Evolutionary conservation across 2,113 vertebrate genomes (phyloP).

Genomic region (Myrmophylax atrothorax): DNA sequence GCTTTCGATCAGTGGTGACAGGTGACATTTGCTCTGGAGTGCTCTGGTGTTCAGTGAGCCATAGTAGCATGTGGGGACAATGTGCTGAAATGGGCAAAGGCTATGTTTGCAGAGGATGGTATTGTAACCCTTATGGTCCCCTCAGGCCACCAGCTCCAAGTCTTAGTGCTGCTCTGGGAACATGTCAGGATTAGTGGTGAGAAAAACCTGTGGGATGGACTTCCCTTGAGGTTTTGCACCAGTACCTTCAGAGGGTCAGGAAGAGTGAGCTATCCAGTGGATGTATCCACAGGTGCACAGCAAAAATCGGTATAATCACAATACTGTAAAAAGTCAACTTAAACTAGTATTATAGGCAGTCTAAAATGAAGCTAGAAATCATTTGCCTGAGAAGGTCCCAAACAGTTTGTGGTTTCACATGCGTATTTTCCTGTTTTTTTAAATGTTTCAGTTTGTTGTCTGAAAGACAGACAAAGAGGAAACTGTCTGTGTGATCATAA

Average conservation of each 20-base stretch:
- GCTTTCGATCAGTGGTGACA: neutral
- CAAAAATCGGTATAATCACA: neutral
- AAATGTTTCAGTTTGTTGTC: neutral
- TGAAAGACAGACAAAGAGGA: neutral
- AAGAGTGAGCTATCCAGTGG: neutral
- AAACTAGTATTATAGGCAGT: neutral
- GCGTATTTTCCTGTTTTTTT: neutral
- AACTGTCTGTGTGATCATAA: neutral
- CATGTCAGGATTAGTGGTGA: neutral
- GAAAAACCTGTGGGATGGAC: neutral
- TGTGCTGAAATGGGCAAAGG: neutral
- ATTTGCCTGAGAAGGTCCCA: neutral
- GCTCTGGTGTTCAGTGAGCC: accelerated
- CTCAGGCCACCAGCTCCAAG: neutral
- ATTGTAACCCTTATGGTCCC: neutral
- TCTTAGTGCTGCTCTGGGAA: neutral
- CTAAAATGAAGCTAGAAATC: neutral
- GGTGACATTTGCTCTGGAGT: neutral
- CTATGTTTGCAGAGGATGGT: neutral
- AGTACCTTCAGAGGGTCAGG: neutral
- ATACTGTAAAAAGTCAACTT: neutral
- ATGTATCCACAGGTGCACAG: neutral
- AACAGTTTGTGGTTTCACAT: conserved; percentile 11
- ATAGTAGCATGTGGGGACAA: neutral
- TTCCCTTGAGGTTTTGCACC: neutral